A percentile compares a stretch with the other conserved stretches of the same genome.
Evolutionary conservation across 2,797 vertebrate genomes (phyloP).

Genomic region (Serranus cabrilla): DNA sequence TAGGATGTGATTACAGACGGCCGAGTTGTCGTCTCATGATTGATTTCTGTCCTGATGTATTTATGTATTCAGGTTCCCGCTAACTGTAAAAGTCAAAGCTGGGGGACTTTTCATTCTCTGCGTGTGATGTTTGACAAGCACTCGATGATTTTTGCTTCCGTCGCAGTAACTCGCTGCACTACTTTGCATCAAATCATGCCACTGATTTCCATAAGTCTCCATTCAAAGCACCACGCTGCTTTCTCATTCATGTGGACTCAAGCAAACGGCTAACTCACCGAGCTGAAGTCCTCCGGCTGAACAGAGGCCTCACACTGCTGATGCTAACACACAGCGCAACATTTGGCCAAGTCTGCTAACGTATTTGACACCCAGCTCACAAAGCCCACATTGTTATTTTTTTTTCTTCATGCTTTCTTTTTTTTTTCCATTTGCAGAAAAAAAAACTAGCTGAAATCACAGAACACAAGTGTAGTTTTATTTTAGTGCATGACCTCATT

Average conservation of each 20-base stretch:
- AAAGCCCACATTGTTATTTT: constrained; percentile 25
- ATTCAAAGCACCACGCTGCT: constrained; percentile 33
- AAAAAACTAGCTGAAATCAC: constrained; percentile 34
- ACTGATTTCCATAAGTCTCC: constrained; percentile 18
- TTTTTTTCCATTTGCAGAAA: constrained; percentile 23
- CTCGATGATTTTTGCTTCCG: constrained; percentile 10
- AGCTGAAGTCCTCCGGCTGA: constrained; percentile 32
- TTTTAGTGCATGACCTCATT: constrained; percentile 87
- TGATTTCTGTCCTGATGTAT: neutral
- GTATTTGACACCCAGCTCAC: constrained; percentile 37
- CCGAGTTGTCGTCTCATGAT: neutral
- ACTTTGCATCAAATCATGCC: constrained; percentile 44
- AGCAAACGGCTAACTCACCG: constrained; percentile 47
- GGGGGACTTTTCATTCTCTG: neutral
- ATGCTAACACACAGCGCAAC: constrained; percentile 71
- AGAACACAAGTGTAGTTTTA: constrained; percentile 48
- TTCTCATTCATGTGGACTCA: constrained; percentile 19
- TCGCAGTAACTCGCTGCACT: constrained; percentile 9
- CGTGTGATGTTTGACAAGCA: constrained; percentile 6
- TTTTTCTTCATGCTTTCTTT: constrained; percentile 48
- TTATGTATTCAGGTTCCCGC: constrained; percentile 25
- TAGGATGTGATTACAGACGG: neutral
- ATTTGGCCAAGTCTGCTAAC: constrained; percentile 47
- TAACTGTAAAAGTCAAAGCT: neutral
- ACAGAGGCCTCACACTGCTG: constrained; percentile 44